phyloP scores from a whole-genome alignment of 2,113 vertebrate genomes.

The Perca flavescens region DNA sequence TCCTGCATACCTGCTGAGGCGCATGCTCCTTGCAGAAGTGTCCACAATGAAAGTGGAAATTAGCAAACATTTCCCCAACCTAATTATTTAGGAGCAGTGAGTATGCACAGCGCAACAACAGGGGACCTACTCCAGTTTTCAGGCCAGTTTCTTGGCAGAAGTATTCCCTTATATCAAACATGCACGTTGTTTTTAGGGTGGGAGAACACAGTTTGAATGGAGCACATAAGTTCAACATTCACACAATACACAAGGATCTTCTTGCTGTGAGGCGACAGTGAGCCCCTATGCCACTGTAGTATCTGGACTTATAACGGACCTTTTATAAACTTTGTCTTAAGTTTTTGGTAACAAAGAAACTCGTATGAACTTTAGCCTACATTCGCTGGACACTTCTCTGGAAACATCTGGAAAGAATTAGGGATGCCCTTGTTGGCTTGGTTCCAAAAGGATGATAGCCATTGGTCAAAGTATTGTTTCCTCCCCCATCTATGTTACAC shows the following conservation, averaged over 20 bases:
- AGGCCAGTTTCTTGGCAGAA: slow-evolving; percentile 32
- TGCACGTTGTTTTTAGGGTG: slow-evolving; percentile 11
- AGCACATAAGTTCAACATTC: slow-evolving; percentile 9
- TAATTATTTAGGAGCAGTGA: slow-evolving; percentile 42
- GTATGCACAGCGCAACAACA: slow-evolving; percentile 10
- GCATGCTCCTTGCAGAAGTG: neutral
- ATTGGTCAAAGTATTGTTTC: too few relatives aligned
- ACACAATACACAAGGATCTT: slow-evolving; percentile 14
- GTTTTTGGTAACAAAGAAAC: too few relatives aligned
- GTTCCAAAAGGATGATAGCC: too few relatives aligned
- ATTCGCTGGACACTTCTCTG: too few relatives aligned
- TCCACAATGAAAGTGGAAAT: slow-evolving; percentile 19
- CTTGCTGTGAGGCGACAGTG: slow-evolving; percentile 35
- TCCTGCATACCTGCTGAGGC: neutral
- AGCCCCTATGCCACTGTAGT: slow-evolving; percentile 33
- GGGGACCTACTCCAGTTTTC: slow-evolving; percentile 21
- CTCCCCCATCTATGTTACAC: too few relatives aligned
- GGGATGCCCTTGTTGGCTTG: too few relatives aligned
- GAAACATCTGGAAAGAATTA: too few relatives aligned
- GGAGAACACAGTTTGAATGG: slow-evolving; percentile 43
- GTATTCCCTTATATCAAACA: slow-evolving; percentile 14
- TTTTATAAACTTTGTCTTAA: too few relatives aligned
- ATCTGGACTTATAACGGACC: too few relatives aligned
- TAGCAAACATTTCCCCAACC: slow-evolving; percentile 22
- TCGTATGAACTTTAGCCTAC: too few relatives aligned